Evolutionary conservation across 2,113 vertebrate species (phyloP).

Genomic region (Siphamia tubifer): DNA sequence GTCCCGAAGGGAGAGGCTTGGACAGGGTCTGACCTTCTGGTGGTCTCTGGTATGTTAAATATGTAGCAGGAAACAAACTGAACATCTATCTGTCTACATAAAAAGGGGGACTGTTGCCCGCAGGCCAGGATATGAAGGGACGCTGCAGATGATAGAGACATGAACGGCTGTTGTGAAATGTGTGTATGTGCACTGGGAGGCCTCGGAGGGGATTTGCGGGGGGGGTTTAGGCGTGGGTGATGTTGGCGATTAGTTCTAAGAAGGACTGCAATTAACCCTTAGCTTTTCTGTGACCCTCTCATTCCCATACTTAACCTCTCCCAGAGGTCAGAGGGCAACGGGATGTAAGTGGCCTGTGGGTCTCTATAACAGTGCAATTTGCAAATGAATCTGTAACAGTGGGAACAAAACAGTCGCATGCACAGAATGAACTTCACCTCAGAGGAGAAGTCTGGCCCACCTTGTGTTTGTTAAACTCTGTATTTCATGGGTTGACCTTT

Average conservation of each 20-base stretch:
- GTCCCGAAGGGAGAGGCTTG: conserved; percentile 16
- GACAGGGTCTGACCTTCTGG: conserved; percentile 63
- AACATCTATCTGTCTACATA: conserved; percentile 64
- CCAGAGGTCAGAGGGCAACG: conserved; percentile 53
- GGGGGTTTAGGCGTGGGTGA: conserved; percentile 41
- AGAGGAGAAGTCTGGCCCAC: neutral
- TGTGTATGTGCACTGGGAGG: neutral
- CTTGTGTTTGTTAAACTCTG: neutral
- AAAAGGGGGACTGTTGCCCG: conserved; percentile 60
- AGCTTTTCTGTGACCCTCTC: conserved; percentile 62
- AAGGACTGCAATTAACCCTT: conserved; percentile 76
- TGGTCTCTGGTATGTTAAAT: conserved; percentile 68
- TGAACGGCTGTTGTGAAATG: neutral
- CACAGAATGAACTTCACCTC: neutral
- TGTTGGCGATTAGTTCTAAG: conserved; percentile 75
- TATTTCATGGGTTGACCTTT: neutral
- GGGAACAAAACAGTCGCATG: conserved; percentile 35
- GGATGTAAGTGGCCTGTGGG: conserved; percentile 65
- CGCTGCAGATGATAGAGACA: conserved; percentile 33
- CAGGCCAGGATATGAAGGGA: conserved; percentile 56
- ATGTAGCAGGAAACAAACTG: conserved; percentile 69
- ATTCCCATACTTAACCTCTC: conserved; percentile 73
- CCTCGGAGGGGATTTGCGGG: neutral
- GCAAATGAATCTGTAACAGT: conserved; percentile 49
- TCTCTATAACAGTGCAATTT: conserved; percentile 42